A percentile compares a stretch with the other conserved stretches of the same genome.
Conservation (phyloP, 2,888 invertebrate species). For the Auanema freiburgensis region DNA sequence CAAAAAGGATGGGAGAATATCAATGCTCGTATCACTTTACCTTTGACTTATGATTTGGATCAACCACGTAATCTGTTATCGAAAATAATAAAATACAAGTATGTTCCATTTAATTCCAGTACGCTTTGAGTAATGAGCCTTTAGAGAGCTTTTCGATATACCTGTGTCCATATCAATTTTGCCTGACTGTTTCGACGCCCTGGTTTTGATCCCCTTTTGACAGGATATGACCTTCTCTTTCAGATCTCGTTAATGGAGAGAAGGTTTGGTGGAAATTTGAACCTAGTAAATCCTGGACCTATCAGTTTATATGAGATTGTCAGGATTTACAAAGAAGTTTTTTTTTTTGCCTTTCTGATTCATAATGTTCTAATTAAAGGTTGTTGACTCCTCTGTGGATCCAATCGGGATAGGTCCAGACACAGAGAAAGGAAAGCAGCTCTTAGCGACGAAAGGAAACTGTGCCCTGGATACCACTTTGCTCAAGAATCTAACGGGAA, state of each 20-base stretch:
- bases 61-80: conserved; percentile 58
- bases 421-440: conserved; percentile 49
- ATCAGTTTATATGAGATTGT: conserved; percentile 58
- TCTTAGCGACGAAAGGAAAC: conserved; percentile 61
- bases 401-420: conserved; percentile 48
- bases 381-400: conserved; percentile 41
- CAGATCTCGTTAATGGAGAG: conserved; percentile 51
- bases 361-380: conserved; percentile 21
- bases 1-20: conserved; percentile 51
- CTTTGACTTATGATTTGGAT: conserved; percentile 53
- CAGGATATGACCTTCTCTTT: not conserved
- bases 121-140: conserved; percentile 5
- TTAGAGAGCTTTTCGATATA: conserved; percentile 60
- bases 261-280: conserved; percentile 53
- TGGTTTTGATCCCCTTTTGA: conserved; percentile 24
- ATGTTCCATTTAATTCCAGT: not conserved
- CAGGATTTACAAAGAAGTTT: conserved; percentile 55
- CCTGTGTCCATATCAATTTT: conserved; percentile 63
- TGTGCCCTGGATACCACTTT: conserved; percentile 53
- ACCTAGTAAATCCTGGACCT: conserved; percentile 60
- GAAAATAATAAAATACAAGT: conserved; percentile 61
- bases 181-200: conserved; percentile 57
- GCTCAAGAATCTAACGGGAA: conserved; percentile 31
- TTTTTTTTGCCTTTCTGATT: not conserved
- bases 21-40: conserved; percentile 62